A percentile compares a stretch with the other conserved stretches of the same genome.
Conservation (phyloP, 2,888 invertebrate genomes). For the Anoplius nigerrimus region DNA sequence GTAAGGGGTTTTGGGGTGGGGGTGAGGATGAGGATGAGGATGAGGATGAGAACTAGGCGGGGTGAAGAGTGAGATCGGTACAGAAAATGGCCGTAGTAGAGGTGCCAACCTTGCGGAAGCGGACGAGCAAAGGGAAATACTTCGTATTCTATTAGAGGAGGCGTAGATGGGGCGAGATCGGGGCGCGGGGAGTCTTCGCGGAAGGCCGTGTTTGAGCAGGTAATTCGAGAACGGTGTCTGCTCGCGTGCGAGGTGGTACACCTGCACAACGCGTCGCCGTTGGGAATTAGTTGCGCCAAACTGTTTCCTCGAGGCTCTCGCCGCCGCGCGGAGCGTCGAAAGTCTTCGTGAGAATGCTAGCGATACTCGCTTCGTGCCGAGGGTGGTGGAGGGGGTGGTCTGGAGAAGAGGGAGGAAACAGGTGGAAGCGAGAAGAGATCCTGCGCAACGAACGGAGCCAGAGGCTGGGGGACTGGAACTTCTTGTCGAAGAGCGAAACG, state of each 20-base stretch:
- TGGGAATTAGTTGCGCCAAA: slow-evolving; percentile 50
- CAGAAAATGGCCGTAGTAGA: too few relatives aligned
- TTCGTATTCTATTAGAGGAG: slow-evolving; percentile 54
- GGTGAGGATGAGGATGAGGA: slow-evolving; percentile 2
- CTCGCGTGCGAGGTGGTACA: slow-evolving; percentile 5
- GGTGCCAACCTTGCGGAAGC: slow-evolving; percentile 28
- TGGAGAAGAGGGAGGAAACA: too few relatives aligned
- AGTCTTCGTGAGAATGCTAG: slow-evolving; percentile 3
- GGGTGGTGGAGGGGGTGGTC: slow-evolving; percentile 7
- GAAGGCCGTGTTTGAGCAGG: background rate
- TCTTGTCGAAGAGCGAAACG: slow-evolving; percentile 30
- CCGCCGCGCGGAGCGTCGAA: slow-evolving; percentile 20
- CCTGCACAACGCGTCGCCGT: slow-evolving; percentile 21
- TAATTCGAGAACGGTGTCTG: slow-evolving; percentile 2
- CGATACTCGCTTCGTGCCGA: slow-evolving; percentile 13
- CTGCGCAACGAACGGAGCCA: background rate
- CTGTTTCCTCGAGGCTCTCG: slow-evolving; percentile 34
- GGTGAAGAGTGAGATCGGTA: slow-evolving; percentile 4
- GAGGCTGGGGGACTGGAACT: too few relatives aligned
- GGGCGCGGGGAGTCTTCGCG: background rate
- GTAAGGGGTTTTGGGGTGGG: background rate
- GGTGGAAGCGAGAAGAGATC: too few relatives aligned
- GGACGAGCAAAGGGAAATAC: slow-evolving; percentile 60
- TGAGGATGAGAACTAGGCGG: slow-evolving; percentile 3
- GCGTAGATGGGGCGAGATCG: slow-evolving; percentile 2